Base-by-base conservation (phyloP, 2,888 invertebrate genomes). In the Standfussiana lucernea region DNA sequence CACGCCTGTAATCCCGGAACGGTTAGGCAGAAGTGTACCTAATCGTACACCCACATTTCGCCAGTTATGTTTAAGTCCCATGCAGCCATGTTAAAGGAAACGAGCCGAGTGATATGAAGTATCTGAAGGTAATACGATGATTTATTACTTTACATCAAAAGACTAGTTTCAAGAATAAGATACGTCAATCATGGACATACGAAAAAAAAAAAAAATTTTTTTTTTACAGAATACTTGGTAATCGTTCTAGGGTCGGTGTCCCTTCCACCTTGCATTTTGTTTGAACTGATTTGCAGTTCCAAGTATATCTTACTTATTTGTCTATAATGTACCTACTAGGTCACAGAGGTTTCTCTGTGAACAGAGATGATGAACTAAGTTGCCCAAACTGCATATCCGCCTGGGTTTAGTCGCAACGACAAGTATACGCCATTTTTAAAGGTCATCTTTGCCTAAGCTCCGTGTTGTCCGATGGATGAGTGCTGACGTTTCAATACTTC, bases 121-220 rank as follows among this genome's bases (percentile, higher is more conserved):
- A 15, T 37, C 11, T 64, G 40, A 59, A 59, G 59, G 32, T 61
- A 32, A 61, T 15, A 32, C 35, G 56, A 66, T 77, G 32, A 77
- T 66, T 68, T 37, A 53, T 62, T 62, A 42, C 3, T 53, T 78
- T n/a, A 68, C 42, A 53, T 78, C 50, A 78, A 68, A 45, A 62
- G 28, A 67, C 62, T 45, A 18, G 21, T 76, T 75, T 40, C 10
- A 37, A 47, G 2, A 28, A 0, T 28, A 37, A 67, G 42, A 67
- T 62, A 61, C 65, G 61, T 67, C 32, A 77, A 28, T 66, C 10
- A 42, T 5, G 13, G 40, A 21, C 2, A 42, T 2, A 35, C 15
- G 28, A 56, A 65, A 82, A 65, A 81, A 62, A 80, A 80, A n/a
- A n/a, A n/a, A n/a, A n/a, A n/a, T n/a, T n/a, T n/a, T n/a, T n/a